Percentiles rank a stretch among this genome's conserved stretches.
These are phyloP conservation scores for Bryconaethiops microstoma DNA, from an alignment of 2,797 vertebrate genomes.

Conservation along the genomic window DNA sequence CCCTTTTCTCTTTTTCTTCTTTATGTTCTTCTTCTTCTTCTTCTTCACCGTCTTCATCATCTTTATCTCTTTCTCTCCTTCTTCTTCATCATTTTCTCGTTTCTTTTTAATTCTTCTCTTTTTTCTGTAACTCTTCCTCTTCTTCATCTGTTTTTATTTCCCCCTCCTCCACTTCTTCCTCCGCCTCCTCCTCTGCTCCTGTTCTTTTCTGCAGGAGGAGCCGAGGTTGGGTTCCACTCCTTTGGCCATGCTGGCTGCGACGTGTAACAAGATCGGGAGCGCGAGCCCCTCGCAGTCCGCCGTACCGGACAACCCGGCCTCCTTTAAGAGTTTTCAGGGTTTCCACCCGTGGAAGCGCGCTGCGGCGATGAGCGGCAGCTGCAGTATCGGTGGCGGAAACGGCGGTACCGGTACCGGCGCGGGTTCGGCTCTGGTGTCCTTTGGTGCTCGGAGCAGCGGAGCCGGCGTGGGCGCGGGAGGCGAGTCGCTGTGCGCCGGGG, in stretches of 20 bases:
- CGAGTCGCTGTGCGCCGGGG: constrained; percentile 84
- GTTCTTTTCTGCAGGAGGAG: constrained; percentile 86
- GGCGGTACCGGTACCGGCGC: background rate
- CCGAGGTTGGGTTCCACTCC: constrained; percentile 97
- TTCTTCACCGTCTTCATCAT: constrained; percentile 49
- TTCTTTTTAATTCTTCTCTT: background rate
- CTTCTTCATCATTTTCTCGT: too few species aligned
- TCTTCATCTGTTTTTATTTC: background rate
- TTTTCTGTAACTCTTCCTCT: background rate
- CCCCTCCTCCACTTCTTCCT: background rate
- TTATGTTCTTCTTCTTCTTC: background rate
- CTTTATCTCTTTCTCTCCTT: too few species aligned
- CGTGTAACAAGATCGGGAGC: constrained; percentile 98
- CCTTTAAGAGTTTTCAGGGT: constrained; percentile 83
- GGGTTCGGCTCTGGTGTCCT: constrained; percentile 87
- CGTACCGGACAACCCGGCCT: constrained; percentile 90
- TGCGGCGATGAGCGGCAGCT: constrained; percentile 81
- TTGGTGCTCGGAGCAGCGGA: constrained; percentile 85
- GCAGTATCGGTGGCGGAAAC: background rate
- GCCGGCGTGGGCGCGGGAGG: constrained; percentile 81
- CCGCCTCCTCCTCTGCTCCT: background rate
- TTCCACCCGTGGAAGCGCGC: constrained; percentile 98
- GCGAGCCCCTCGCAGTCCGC: constrained; percentile 94
- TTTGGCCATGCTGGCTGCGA: constrained; percentile 98
- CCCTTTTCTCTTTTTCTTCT: background rate